These are phyloP conservation scores for Solea senegalensis DNA, from an alignment of 2,113 vertebrate species.

Conservation along the genomic window DNA sequence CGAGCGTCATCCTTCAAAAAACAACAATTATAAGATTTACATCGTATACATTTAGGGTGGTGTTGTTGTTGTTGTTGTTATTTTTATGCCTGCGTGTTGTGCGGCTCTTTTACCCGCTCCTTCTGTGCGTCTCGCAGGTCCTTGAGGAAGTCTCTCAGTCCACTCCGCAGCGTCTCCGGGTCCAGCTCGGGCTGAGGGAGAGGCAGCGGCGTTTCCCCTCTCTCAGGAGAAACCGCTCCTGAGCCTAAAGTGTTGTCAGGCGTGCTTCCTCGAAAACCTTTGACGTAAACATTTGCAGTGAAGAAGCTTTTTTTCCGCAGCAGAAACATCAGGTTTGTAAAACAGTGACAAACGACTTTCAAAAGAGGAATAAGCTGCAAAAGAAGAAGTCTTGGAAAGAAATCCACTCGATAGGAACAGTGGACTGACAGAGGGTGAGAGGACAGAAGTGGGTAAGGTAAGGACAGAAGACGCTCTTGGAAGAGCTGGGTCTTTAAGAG, in stretches of 20 bases:
- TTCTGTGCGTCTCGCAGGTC: slow-evolving; percentile 87
- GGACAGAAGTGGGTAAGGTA: no score
- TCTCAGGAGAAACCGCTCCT: slow-evolving; percentile 80
- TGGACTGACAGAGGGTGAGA: no score
- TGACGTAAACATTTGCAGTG: not conserved
- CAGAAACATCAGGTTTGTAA: not conserved
- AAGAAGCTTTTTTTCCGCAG: no score
- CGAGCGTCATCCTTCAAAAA: slow-evolving; percentile 85
- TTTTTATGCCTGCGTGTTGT: not conserved
- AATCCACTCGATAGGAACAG: no score
- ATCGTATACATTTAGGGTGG: not conserved
- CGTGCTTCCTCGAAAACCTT: slow-evolving; percentile 66
- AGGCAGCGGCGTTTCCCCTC: slow-evolving; percentile 59
- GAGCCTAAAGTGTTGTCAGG: slow-evolving; percentile 77
- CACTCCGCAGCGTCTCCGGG: slow-evolving; percentile 83
- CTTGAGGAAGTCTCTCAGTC: slow-evolving; percentile 89
- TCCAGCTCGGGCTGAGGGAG: slow-evolving; percentile 80
- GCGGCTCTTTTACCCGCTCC: slow-evolving; percentile 81
- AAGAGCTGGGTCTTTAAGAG: no score
- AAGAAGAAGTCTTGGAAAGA: no score
- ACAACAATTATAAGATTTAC: not conserved
- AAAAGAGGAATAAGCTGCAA: no score
- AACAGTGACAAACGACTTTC: no score
- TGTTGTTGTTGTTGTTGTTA: not conserved
- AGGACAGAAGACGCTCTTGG: no score